Conservation (phyloP, 2,797 vertebrate species). For the Todus mexicanus region DNA sequence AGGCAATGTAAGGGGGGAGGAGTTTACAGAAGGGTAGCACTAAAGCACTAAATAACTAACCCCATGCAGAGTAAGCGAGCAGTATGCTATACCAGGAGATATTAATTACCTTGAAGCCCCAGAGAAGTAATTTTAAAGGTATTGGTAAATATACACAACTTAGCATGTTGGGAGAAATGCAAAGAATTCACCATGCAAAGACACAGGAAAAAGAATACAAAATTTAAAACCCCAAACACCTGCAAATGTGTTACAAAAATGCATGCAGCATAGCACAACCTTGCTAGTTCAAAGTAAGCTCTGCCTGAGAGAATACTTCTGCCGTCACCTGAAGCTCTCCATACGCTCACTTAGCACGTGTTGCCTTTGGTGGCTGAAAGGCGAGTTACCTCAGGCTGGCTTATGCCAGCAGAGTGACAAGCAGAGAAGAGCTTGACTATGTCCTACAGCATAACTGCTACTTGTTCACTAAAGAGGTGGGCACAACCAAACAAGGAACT, state of each 20-base stretch:
- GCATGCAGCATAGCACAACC: background rate
- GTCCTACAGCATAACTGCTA: background rate
- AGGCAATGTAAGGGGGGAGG: background rate
- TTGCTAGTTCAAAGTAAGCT: background rate
- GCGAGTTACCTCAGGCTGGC: background rate
- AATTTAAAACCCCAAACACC: background rate
- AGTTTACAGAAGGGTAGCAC: background rate
- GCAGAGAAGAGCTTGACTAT: background rate
- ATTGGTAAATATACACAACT: background rate
- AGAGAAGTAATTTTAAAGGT: background rate
- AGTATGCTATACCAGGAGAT: background rate
- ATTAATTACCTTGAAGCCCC: background rate
- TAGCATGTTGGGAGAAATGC: background rate
- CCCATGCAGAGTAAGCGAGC: background rate
- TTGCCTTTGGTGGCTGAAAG: background rate
- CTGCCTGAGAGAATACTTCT: background rate
- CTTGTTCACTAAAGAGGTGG: background rate
- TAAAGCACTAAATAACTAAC: background rate
- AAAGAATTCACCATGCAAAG: background rate
- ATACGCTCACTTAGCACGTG: background rate
- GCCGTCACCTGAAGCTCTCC: background rate
- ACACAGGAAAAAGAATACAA: background rate
- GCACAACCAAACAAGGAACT: background rate
- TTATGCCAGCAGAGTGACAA: rapidly evolving
- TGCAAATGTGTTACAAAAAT: background rate